These are phyloP conservation scores for Drosophila serrata DNA, from an alignment of 1,140 invertebrate genomes.

Conservation along the genomic window DNA sequence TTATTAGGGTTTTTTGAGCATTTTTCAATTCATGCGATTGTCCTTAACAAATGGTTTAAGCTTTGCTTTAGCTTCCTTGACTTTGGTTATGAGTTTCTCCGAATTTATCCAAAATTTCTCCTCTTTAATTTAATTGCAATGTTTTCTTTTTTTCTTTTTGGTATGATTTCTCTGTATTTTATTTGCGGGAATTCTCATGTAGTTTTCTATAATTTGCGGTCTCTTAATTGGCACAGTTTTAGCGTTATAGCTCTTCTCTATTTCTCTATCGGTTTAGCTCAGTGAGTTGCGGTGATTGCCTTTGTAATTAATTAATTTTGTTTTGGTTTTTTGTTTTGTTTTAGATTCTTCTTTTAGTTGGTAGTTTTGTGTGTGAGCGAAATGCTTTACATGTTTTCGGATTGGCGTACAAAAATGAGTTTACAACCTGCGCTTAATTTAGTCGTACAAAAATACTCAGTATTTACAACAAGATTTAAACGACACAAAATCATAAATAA, in stretches of 20 bases:
- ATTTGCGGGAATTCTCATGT: conserved; percentile 15
- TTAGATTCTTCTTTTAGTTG: conserved; percentile 2
- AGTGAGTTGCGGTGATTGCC: conserved; percentile 73
- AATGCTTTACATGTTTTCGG: conserved; percentile 38
- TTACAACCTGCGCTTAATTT: conserved; percentile 79
- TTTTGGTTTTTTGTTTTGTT: conserved; percentile 6
- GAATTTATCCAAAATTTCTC: conserved; percentile 15
- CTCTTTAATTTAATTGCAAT: conserved; percentile 37
- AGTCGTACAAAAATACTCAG: conserved; percentile 56
- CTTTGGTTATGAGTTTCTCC: conserved; percentile 17
- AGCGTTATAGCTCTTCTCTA: conserved; percentile 35
- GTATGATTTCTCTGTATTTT: conserved; percentile 1
- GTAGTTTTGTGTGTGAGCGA: conserved; percentile 33
- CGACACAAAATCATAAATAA: conserved; percentile 38
- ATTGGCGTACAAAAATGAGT: conserved; percentile 56
- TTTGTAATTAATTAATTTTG: conserved; percentile 49
- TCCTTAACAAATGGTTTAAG: conserved; percentile 55
- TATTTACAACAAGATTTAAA: conserved; percentile 51
- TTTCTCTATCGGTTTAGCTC: conserved; percentile 50
- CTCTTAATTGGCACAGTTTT: conserved; percentile 79
- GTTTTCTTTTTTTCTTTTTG: conserved; percentile 1
- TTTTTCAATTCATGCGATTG: conserved; percentile 74
- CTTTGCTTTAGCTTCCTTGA: conserved; percentile 30
- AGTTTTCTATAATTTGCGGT: conserved; percentile 50
- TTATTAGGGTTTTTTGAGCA: conserved; percentile 59